Conservation (phyloP, 2,113 vertebrate species). For the Poeciliopsis retropinna region DNA sequence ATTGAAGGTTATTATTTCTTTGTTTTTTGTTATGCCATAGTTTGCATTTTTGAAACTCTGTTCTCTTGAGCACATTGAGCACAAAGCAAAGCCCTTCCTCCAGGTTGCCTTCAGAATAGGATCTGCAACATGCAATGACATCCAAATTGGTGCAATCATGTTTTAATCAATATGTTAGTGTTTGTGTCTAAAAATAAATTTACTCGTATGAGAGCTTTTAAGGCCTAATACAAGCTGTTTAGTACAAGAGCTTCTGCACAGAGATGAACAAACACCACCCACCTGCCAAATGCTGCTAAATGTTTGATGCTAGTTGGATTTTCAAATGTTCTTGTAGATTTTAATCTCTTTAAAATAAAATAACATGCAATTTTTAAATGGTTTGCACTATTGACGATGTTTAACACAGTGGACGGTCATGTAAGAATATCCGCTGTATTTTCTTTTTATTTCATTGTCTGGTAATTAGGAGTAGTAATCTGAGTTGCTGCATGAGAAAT, state of each 20-base stretch:
- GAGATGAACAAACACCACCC: slow-evolving; percentile 44
- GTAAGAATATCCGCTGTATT: background rate
- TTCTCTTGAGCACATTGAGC: background rate
- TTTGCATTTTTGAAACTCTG: background rate
- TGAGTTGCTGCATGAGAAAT: slow-evolving; percentile 57
- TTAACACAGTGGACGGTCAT: background rate
- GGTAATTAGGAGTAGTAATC: slow-evolving; percentile 22
- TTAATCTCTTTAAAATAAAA: background rate
- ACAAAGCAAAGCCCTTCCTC: background rate
- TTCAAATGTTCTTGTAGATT: slow-evolving; percentile 3
- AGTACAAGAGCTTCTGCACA: slow-evolving; percentile 11
- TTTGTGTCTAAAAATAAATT: slow-evolving; percentile 2
- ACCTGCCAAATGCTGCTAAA: slow-evolving; percentile 52
- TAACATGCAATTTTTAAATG: background rate
- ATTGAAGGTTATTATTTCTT: slow-evolving; percentile 1
- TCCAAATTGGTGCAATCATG: background rate
- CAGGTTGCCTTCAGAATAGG: background rate
- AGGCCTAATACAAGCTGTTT: background rate
- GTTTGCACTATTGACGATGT: background rate
- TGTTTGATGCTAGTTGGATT: slow-evolving; percentile 4
- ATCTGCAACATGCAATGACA: background rate
- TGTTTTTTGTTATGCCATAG: background rate
- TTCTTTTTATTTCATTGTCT: background rate
- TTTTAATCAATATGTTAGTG: slow-evolving; percentile 13
- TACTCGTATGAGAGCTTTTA: background rate